phyloP scores from a whole-genome alignment of 1,140 invertebrate species.

The Cherax quadricarinatus region DNA sequence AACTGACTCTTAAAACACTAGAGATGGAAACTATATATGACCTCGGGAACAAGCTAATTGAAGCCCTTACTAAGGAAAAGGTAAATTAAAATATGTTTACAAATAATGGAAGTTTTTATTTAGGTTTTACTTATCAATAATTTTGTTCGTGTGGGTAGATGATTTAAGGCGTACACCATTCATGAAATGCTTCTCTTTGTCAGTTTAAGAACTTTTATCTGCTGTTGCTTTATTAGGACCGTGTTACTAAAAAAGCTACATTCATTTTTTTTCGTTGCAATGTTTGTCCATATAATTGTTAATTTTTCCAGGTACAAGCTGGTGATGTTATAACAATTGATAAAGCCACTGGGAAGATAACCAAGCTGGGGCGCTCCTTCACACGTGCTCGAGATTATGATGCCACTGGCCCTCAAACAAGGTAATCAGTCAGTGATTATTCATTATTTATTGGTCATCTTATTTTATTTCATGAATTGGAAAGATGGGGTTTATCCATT shows the following conservation, averaged over 20 bases:
- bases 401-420: constrained; percentile 88
- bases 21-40: constrained; percentile 99
- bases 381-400: constrained; percentile 98
- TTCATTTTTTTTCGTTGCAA: no score
- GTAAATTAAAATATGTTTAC: constrained; percentile 76
- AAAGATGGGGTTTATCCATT: not conserved
- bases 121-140: not conserved
- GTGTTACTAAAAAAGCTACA: no score
- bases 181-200: no score
- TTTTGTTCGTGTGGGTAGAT: no score
- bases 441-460: not conserved
- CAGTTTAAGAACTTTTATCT: no score
- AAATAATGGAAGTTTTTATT: not conserved
- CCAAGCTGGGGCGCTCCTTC: constrained; percentile 94
- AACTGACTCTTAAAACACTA: constrained; percentile 97
- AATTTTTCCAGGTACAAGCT: constrained; percentile 84
- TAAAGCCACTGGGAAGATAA: constrained; percentile 98
- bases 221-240: no score
- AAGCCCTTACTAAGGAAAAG: constrained; percentile 97
- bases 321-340: constrained; percentile 99
- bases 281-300: not conserved
- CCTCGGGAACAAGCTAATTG: constrained; percentile 98
- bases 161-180: no score
- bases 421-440: constrained; percentile 19
- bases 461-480: not conserved